A percentile compares a stretch with the other conserved stretches of the same genome.
phyloP scores from a whole-genome alignment of 2,888 invertebrate species.

The Yponomeuta evonymella region DNA sequence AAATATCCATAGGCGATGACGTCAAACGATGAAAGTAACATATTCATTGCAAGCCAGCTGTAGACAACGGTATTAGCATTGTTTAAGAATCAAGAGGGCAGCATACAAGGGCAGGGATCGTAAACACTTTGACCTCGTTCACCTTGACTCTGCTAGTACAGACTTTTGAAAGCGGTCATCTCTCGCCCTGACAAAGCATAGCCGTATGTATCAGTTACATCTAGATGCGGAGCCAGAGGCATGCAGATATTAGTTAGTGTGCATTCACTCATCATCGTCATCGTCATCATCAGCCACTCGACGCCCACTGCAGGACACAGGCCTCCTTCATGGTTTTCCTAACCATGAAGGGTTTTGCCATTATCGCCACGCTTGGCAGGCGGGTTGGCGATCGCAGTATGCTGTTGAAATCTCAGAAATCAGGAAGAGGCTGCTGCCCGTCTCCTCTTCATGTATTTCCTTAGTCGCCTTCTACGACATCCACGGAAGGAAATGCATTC shows the following conservation, averaged over 20 bases:
- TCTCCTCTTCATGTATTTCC: too few species aligned
- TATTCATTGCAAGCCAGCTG: constrained; percentile 6
- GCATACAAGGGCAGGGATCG: constrained; percentile 19
- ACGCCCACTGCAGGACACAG: too few species aligned
- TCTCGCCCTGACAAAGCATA: neutral
- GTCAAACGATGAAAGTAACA: constrained; percentile 14
- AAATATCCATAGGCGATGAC: constrained; percentile 27
- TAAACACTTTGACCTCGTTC: constrained; percentile 58
- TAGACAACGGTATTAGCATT: constrained; percentile 40
- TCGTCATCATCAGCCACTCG: too few species aligned
- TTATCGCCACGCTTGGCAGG: too few species aligned
- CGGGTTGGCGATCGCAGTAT: too few species aligned
- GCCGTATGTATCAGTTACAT: neutral
- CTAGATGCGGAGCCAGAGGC: neutral
- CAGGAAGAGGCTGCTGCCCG: too few species aligned
- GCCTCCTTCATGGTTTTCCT: too few species aligned
- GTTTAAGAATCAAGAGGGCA: constrained; percentile 51
- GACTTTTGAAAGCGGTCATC: constrained; percentile 16
- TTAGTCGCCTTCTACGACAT: too few species aligned
- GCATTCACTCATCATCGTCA: neutral
- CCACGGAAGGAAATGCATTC: neutral
- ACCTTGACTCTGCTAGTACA: constrained; percentile 36
- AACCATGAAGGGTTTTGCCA: too few species aligned
- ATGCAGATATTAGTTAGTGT: neutral
- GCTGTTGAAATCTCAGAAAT: too few species aligned